phyloP scores from a whole-genome alignment of 2,888 invertebrate genomes.

The Sphaerophoria rueppellii region DNA sequence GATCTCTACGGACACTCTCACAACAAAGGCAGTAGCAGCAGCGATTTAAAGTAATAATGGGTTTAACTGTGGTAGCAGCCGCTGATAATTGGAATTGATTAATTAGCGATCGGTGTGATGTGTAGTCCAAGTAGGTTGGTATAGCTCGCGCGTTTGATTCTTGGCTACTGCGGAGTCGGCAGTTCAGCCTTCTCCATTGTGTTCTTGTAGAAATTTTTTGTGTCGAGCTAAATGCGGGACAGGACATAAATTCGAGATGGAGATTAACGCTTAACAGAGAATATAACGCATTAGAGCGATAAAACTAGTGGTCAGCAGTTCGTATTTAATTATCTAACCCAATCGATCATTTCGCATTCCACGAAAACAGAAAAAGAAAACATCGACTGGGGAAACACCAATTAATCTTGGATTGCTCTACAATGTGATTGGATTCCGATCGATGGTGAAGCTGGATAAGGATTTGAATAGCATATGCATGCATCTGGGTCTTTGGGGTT shows the following conservation, averaged over 20 bases:
- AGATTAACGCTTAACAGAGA: constrained; percentile 26
- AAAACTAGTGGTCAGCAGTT: constrained; percentile 43
- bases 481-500: not conserved
- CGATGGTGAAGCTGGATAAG: constrained; percentile 30
- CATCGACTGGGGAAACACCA: constrained; percentile 30
- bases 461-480: constrained; percentile 33
- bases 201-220: not conserved
- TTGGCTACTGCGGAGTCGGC: not conserved
- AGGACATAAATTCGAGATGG: constrained; percentile 42
- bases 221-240: constrained; percentile 33
- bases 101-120: constrained; percentile 71
- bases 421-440: constrained; percentile 50
- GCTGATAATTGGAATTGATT: constrained; percentile 74
- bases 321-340: constrained; percentile 55
- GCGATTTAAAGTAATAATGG: constrained; percentile 69
- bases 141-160: constrained; percentile 20
- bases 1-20: not conserved
- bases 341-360: constrained; percentile 69
- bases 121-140: constrained; percentile 5
- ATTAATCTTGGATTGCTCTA: constrained; percentile 67
- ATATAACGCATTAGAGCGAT: constrained; percentile 35
- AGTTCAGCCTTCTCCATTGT: constrained; percentile 11
- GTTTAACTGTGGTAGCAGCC: constrained; percentile 71
- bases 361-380: not conserved
- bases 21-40: constrained; percentile 61